Evolutionary conservation across 2,888 invertebrate genomes (phyloP), one percentile per base, ranked within the genome.

Genomic region (Mantis religiosa): DNA sequence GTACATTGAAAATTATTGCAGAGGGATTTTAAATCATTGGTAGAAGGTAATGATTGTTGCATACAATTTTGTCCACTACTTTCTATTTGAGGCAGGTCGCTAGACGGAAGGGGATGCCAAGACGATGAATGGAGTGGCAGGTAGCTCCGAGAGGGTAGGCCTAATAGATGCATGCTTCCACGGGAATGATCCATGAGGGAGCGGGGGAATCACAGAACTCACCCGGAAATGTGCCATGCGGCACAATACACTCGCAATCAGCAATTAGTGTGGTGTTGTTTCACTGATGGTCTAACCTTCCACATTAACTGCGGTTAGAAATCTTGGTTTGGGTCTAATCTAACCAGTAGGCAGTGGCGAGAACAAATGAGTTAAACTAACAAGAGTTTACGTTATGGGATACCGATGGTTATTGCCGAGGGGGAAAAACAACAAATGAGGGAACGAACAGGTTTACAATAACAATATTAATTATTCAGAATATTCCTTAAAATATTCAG

Each of bases 121-220:
- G 71, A 88, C 83, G 89, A 88, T 71, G 89, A 88, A 89, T 81
- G 85, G 30, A 82, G 85, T 83, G 88, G 83, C 47, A 88, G 88
- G 88, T 84, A 89, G 82, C 83, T 25, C 20, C n/a, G 25, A 30
- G 84, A 85, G 54, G 15, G 54, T 71, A 6, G 54, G 20, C 20
- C 47, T 85, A 85, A 85, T 85, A 28, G 86, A 86, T 86, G 71
- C 86, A 28, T 81, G 86, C 27, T 28, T 54, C 2, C 30, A n/a
- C 2, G 34, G 12, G 54, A 20, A 8, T 71, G 54, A 54, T 54
- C 54, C 54, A 54, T 7, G 54, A 54, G 54, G 20, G 54, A 20
- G 54, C 30, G 54, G 34, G 34, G 34, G 34, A 34, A 34, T 34
- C 34, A 4, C 25, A 71, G 54, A 71, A 8, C 54, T 12, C 9